Conservation (phyloP, 2,888 invertebrate species). For the Parnassius glacialis region DNA sequence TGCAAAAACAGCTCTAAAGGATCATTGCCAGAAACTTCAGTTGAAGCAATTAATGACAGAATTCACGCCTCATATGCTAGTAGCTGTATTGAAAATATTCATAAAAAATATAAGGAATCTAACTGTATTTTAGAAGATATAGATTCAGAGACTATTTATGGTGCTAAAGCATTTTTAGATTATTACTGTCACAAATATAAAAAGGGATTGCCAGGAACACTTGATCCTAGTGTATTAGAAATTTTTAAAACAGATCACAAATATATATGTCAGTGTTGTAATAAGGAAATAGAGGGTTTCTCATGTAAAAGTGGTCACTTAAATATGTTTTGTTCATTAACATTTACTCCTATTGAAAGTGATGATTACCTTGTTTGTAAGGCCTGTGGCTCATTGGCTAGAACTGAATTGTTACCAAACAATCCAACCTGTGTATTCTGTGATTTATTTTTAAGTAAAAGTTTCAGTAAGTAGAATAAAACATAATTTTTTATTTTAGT, state of each 20-base stretch:
- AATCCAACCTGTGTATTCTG: slow-evolving; percentile 62
- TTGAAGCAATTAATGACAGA: slow-evolving; percentile 52
- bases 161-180: slow-evolving; percentile 51
- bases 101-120: slow-evolving; percentile 34
- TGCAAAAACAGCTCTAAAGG: slow-evolving; percentile 35
- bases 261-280: slow-evolving; percentile 62
- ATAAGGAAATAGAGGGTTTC: slow-evolving; percentile 50
- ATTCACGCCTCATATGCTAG: slow-evolving; percentile 52
- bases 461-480: slow-evolving; percentile 3
- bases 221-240: slow-evolving; percentile 37
- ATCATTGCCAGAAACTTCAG: slow-evolving; percentile 49
- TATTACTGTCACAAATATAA: slow-evolving; percentile 53
- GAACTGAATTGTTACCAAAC: slow-evolving; percentile 43
- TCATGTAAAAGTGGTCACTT: slow-evolving; percentile 54
- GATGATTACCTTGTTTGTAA: slow-evolving; percentile 58
- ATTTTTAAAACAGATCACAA: slow-evolving; percentile 31
- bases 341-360: slow-evolving; percentile 57
- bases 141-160: slow-evolving; percentile 46
- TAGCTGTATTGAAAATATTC: slow-evolving; percentile 38
- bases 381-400: slow-evolving; percentile 51
- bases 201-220: slow-evolving; percentile 33
- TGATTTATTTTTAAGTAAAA: slow-evolving; percentile 48
- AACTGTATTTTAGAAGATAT: slow-evolving; percentile 35
- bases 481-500: neutral
- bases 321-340: slow-evolving; percentile 62